Base-by-base conservation (phyloP, 53 echinoderm and acorn worm species). In the Zoroaster sp. region DNA sequence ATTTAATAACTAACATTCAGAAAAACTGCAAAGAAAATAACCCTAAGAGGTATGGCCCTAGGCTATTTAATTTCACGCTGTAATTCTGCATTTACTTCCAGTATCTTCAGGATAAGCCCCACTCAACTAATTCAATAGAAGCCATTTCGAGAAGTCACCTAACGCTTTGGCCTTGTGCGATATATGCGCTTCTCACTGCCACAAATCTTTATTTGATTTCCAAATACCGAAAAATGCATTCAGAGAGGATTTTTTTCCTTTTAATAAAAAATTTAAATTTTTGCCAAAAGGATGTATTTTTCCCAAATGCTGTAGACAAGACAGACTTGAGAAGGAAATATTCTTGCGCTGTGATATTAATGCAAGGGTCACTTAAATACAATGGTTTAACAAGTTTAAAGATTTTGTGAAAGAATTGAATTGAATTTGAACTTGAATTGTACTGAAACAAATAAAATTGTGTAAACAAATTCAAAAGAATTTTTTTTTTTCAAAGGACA, bases 1-100 rank as follows among this genome's bases (percentile, higher is more conserved):
- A 85, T 85, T 85, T 85, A 85, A 85, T 85, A 45, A 85, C 70
- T 49, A 70, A 85, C 85, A 85, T 85, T 85, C 85, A 85, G 67
- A 85, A 70, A 85, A n/a, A 49, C 85, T 71, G 85, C 49, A 85
- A 85, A 70, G 69, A 85, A 85, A 85, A 85, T 85, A 85, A 46
- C 85, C 72, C 70, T 85, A 71, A 85, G 85, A 85, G 85, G 46
- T 47, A 46, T 15, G 85, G 68, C 85, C 85, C 47, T 13, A 15
- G 85, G 71, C 85, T 85, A 85, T 85, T 70, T 85, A 71, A 70
- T 85, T 85, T 85, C 46, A 69, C n/a, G 85, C 71, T 85, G 70
- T 85, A 85, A 85, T 85, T 68, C 85, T 70, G 85, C 85, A 85
- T 85, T 85, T 85, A 85, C 71, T 72, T 85, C 51, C 69, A 85